Evolutionary conservation across 2,888 invertebrate species (phyloP).

Genomic region (Belgica antarctica): DNA sequence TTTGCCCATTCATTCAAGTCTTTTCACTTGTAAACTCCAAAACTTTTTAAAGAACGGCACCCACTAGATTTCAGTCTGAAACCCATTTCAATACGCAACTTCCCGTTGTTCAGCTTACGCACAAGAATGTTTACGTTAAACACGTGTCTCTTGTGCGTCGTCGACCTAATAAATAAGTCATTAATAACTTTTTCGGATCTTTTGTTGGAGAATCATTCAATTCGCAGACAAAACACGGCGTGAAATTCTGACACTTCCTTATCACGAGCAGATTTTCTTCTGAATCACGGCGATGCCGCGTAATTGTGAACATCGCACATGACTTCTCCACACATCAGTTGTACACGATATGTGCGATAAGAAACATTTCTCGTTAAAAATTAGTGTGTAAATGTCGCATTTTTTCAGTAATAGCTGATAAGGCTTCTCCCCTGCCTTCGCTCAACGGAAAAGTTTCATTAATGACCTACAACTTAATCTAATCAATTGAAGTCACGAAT

Average conservation of each 20-base stretch:
- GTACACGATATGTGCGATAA: neutral
- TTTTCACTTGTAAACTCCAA: neutral
- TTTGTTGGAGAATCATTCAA: neutral
- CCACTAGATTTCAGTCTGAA: neutral
- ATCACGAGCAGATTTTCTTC: neutral
- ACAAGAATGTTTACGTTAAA: neutral
- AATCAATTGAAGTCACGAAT: slow-evolving; percentile 4
- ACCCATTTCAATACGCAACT: neutral
- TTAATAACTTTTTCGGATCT: neutral
- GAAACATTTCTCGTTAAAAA: neutral
- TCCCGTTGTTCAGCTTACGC: neutral
- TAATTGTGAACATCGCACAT: neutral
- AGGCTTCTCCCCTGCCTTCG: neutral
- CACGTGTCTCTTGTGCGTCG: neutral
- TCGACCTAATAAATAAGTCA: neutral
- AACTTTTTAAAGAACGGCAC: neutral
- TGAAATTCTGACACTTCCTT: neutral
- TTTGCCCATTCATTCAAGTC: slow-evolving; percentile 11
- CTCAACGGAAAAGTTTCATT: neutral
- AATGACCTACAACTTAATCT: slow-evolving; percentile 6
- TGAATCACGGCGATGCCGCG: neutral
- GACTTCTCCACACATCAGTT: neutral
- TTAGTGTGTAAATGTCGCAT: neutral
- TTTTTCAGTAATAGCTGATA: neutral
- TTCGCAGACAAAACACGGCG: neutral